Percentiles rank a stretch among this genome's conserved stretches.
Conservation (phyloP, 2,113 vertebrate species). For the Phalacrocorax carbo region DNA sequence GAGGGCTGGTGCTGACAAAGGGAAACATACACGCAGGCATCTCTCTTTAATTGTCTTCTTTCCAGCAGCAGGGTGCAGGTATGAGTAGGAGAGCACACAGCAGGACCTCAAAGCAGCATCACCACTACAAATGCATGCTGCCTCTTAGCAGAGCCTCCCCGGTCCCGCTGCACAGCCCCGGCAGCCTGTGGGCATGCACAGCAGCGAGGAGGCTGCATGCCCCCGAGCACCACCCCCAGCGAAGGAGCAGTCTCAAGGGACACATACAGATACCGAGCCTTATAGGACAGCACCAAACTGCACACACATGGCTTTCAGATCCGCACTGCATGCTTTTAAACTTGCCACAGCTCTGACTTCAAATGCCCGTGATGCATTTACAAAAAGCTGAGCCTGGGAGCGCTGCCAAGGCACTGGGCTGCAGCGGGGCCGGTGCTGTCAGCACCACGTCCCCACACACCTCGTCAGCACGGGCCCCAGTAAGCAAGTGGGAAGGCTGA, state of each 20-base stretch:
- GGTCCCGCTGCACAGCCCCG: accelerated
- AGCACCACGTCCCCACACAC: accelerated
- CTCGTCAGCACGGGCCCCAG: accelerated
- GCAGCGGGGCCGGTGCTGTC: accelerated
- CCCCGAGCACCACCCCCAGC: not conserved
- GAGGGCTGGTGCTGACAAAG: not conserved
- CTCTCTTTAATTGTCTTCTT: not conserved
- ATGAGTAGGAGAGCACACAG: not conserved
- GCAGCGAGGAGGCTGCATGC: not conserved
- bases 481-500: not conserved
- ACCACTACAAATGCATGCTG: not conserved
- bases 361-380: accelerated
- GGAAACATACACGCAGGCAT: not conserved
- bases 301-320: accelerated
- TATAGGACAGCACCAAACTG: not conserved
- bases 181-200: not conserved
- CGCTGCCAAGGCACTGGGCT: not conserved
- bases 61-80: not conserved
- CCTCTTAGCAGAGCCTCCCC: accelerated
- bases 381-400: accelerated
- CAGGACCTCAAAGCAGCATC: not conserved
- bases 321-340: accelerated
- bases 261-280: not conserved
- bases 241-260: not conserved
- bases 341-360: not conserved